Evolutionary conservation across 2,888 invertebrate species (phyloP), one percentile per base, ranked within the genome.

Genomic region (Crossocerus cetratus): DNA sequence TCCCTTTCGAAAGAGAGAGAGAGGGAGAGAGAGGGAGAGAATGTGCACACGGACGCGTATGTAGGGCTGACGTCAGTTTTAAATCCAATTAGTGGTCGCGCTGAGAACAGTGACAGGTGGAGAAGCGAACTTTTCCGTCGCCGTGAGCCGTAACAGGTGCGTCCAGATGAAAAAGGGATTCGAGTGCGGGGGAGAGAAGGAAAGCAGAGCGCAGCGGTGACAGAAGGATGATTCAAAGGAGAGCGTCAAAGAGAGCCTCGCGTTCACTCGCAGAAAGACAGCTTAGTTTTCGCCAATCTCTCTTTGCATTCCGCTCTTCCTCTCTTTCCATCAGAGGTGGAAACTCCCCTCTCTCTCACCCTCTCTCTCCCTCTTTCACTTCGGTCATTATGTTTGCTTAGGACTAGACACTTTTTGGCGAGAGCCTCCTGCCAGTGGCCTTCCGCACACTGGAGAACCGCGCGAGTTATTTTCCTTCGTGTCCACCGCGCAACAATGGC

Each of bases 71-170:
- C 16, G 62, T 23, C 61, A 49, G 53, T 64, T 64, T 61, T 61
- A 54, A 49, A 66, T 69, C 75, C 75, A 76, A 74, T 75, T 74
- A 74, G 54, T 62, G 72, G 57, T 45, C 53, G 59, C 67, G 61
- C 69, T 75, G 77, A 69, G 77, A 76, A 70, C 77, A 61, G 67
- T 61, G 73, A 68, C 77, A 76, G 68, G 69, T 76, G 77, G 74
- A 58, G 59, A 55, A 21, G 8, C 23, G 32, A 62, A 65, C 70
- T 68, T 76, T 59, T 56, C 70, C 62, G 45, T 68, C 55, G 14
- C 53, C 62, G 74, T 68, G 68, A 58, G 20, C 58, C 75, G 71
- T 76, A 74, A 70, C 74, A 76, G 76, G 74, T 76, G 76, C 62
- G 42, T 74, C 44, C 32, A 32, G 32, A 32, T 32, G 32, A 32